Evolutionary conservation across 2,113 vertebrate species (phyloP).

Genomic region (Leiothrix lutea): DNA sequence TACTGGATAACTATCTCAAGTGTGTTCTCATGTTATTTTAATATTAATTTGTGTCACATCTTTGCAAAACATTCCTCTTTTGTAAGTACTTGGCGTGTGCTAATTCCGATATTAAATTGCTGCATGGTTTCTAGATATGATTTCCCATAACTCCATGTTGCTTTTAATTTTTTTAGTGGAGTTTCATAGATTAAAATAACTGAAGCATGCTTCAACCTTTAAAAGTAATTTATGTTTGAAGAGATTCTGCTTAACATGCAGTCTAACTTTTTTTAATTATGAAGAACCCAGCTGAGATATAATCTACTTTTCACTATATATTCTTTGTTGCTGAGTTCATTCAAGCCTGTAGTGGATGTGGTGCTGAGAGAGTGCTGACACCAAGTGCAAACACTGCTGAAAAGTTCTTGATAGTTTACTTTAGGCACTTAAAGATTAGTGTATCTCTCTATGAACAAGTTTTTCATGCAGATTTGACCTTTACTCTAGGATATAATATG

Average conservation of each 20-base stretch:
- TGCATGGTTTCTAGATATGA: not conserved
- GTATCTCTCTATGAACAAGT: slow-evolving; percentile 56
- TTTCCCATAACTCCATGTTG: not conserved
- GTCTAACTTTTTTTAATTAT: not conserved
- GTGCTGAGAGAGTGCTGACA: slow-evolving; percentile 75
- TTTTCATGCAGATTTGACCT: slow-evolving; percentile 69
- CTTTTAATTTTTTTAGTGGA: not conserved
- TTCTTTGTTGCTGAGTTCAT: slow-evolving; percentile 56
- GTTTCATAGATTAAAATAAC: not conserved
- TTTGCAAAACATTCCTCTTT: not conserved
- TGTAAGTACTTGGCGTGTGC: not conserved
- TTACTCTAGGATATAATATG: slow-evolving; percentile 60
- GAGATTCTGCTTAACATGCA: slow-evolving; percentile 12
- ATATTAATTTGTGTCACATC: not conserved
- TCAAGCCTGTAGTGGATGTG: slow-evolving; percentile 52
- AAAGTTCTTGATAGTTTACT: slow-evolving; percentile 72
- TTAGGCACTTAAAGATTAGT: slow-evolving; percentile 73
- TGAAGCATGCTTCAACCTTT: not conserved
- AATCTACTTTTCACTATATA: slow-evolving; percentile 45
- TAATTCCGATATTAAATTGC: not conserved
- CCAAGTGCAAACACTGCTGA: slow-evolving; percentile 67
- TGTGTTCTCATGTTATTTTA: not conserved
- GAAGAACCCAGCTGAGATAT: slow-evolving; percentile 46
- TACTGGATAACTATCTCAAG: not conserved
- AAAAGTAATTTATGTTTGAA: not conserved